These are phyloP conservation scores for Coregonus ussuriensis DNA, from an alignment of 2,797 vertebrate genomes.

Conservation along the genomic window DNA sequence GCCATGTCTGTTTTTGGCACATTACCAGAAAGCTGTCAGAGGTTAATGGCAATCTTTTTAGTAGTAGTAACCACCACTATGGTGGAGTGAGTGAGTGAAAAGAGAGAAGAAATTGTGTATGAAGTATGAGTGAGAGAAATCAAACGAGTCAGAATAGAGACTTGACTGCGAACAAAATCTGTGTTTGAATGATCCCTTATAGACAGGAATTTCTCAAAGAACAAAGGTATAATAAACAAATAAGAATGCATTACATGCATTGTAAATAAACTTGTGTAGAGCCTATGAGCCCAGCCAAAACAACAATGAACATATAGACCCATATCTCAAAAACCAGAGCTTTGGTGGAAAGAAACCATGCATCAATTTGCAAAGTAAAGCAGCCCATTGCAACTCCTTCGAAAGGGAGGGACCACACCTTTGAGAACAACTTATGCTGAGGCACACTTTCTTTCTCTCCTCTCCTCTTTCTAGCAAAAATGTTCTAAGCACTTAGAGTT, in stretches of 20 bases:
- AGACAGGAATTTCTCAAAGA: background rate
- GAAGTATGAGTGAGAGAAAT: background rate
- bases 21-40: background rate
- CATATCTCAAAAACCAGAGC: constrained; percentile 10
- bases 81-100: background rate
- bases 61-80: background rate
- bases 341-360: constrained; percentile 20
- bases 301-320: constrained; percentile 4
- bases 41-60: background rate
- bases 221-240: constrained; percentile 9
- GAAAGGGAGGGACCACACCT: constrained; percentile 6
- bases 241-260: background rate
- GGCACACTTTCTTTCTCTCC: background rate
- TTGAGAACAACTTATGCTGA: background rate
- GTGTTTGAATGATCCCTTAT: constrained; percentile 21
- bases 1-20: background rate
- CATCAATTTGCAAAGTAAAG: constrained; percentile 23
- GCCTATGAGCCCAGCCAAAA: constrained; percentile 14
- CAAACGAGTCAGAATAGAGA: constrained; percentile 11
- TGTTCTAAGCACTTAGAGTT: no score
- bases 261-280: constrained; percentile 27
- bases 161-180: constrained; percentile 9
- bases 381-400: constrained; percentile 4
- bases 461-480: constrained; percentile 10
- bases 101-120: no score